A percentile compares a stretch with the other conserved stretches of the same genome.
Evolutionary conservation across 1,140 invertebrate species (phyloP).

Genomic region (Calliopsis andreniformis): DNA sequence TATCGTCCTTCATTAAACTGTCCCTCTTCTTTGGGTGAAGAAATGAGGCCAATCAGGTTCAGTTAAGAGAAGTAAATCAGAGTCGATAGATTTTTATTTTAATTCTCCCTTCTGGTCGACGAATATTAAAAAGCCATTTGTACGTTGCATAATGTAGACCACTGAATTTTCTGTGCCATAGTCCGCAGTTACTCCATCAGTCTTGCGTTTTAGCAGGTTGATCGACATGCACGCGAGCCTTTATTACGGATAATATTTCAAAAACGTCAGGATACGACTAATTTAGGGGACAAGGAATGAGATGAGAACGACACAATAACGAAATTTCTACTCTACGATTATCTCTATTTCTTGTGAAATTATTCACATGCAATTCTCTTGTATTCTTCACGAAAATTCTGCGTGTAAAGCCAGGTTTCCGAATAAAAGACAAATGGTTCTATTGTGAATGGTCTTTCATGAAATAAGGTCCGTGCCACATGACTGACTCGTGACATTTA

Average conservation of each 20-base stretch:
- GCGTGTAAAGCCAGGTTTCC: too few species aligned
- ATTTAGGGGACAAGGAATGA: slow-evolving; percentile 16
- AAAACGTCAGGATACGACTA: slow-evolving; percentile 19
- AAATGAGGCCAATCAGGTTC: too few species aligned
- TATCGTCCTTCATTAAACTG: too few species aligned
- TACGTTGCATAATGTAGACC: too few species aligned
- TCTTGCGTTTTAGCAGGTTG: slow-evolving; percentile 15
- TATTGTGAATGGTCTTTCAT: not conserved
- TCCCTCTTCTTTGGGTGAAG: too few species aligned
- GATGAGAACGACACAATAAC: not conserved
- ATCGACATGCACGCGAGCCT: slow-evolving; percentile 43
- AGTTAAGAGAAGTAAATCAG: too few species aligned
- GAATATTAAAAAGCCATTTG: too few species aligned
- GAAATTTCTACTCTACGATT: slow-evolving; percentile 41
- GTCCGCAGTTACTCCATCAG: not conserved
- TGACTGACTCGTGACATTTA: too few species aligned
- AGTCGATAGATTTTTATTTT: too few species aligned
- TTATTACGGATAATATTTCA: slow-evolving; percentile 21
- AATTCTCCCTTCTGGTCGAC: too few species aligned
- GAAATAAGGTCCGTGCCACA: too few species aligned
- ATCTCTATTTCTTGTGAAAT: not conserved
- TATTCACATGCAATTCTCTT: not conserved
- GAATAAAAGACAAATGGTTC: not conserved
- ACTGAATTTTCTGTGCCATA: not conserved
- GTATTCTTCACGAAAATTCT: not conserved